phyloP scores from a whole-genome alignment of 2,797 vertebrate species.

The Danio kyathit region DNA sequence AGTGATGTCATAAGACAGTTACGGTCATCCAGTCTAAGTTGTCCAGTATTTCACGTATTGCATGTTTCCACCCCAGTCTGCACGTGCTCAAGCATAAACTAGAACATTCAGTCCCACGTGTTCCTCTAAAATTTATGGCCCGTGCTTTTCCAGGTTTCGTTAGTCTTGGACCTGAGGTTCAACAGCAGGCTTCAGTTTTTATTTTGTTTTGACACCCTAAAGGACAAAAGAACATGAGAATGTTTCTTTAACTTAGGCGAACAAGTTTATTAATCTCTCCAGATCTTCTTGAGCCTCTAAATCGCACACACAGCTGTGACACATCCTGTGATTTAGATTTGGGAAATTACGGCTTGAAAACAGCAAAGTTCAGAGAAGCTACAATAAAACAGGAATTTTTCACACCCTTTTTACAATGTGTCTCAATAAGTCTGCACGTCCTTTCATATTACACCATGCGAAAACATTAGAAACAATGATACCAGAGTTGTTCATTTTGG shows the following conservation, averaged over 20 bases:
- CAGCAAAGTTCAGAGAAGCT: neutral
- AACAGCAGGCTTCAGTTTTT: conserved; percentile 40
- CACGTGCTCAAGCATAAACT: conserved; percentile 55
- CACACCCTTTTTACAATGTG: conserved; percentile 1
- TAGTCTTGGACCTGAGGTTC: conserved; percentile 29
- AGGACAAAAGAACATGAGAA: conserved; percentile 18
- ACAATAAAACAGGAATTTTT: conserved; percentile 3
- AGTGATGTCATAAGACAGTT: neutral
- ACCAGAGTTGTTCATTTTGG: neutral
- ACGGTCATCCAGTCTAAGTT: neutral
- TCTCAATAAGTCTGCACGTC: conserved; percentile 3
- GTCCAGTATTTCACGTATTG: conserved; percentile 11
- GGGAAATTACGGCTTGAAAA: conserved; percentile 27
- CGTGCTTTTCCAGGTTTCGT: conserved; percentile 43
- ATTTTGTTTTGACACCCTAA: conserved; percentile 36
- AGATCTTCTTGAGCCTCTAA: conserved; percentile 13
- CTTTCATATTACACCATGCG: neutral
- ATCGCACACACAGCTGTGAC: conserved; percentile 32
- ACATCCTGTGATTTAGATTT: conserved; percentile 15
- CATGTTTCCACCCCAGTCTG: conserved; percentile 58
- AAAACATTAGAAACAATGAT: neutral
- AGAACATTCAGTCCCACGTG: conserved; percentile 62
- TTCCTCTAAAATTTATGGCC: conserved; percentile 52
- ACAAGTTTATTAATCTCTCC: conserved; percentile 37
- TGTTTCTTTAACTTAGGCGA: conserved; percentile 24